phyloP scores from a whole-genome alignment of 2,113 vertebrate genomes.

The Ptilonorhynchus violaceus region DNA sequence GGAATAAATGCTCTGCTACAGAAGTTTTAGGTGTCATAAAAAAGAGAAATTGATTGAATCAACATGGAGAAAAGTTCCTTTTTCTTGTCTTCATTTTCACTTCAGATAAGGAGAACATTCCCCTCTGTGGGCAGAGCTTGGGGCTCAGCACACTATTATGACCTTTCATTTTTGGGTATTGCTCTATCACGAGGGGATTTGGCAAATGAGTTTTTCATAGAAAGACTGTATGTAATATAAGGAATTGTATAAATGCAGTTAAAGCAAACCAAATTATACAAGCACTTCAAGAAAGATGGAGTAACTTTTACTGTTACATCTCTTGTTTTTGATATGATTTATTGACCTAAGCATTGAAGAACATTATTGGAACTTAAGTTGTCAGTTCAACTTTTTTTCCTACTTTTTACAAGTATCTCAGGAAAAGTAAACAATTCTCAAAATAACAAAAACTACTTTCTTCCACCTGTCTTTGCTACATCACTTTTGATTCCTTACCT shows the following conservation, averaged over 20 bases:
- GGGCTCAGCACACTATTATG: neutral
- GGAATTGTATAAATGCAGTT: neutral
- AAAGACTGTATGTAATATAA: neutral
- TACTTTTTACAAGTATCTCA: neutral
- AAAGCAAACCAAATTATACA: neutral
- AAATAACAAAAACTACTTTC: neutral
- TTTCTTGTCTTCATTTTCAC: neutral
- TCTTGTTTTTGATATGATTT: neutral
- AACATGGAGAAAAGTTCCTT: neutral
- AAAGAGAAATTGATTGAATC: neutral
- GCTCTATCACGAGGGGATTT: neutral
- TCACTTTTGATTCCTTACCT: neutral
- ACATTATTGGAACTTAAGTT: neutral
- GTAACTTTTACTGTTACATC: neutral
- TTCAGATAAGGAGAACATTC: neutral
- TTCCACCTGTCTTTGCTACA: neutral
- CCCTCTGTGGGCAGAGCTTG: neutral
- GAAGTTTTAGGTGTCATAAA: neutral
- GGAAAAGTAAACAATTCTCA: neutral
- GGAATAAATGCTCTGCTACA: neutral
- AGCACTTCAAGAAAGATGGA: neutral
- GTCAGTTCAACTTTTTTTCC: neutral
- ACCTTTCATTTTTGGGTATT: neutral
- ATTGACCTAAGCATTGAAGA: neutral
- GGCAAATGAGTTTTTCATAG: neutral